Conservation (phyloP, 2,888 invertebrate genomes). For the Amphipoea lucens region DNA sequence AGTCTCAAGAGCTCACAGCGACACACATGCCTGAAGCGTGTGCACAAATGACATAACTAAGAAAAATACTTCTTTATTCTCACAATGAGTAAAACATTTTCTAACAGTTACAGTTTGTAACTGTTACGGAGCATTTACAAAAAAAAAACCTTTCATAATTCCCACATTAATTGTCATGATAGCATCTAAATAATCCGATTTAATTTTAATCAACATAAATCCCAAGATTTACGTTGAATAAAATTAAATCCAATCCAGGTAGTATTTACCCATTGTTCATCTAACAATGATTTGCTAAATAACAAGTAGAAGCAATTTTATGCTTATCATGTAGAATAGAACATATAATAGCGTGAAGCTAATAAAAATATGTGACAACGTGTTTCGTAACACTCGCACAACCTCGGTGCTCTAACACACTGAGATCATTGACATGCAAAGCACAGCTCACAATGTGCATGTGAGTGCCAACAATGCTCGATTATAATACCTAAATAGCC, state of each 20-base stretch:
- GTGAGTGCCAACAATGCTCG: conserved; percentile 62
- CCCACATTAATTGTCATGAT: no score
- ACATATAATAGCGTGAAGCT: conserved; percentile 15
- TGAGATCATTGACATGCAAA: conserved; percentile 70
- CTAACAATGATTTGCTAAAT: neutral
- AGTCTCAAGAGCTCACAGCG: conserved; percentile 3
- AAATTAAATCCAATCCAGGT: neutral
- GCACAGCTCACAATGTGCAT: conserved; percentile 55
- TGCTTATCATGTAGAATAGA: conserved; percentile 7
- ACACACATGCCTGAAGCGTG: neutral
- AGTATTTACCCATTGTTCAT: neutral
- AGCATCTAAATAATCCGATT: neutral
- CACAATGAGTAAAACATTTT: neutral
- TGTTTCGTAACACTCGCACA: conserved; percentile 54
- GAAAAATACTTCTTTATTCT: neutral
- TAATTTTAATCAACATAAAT: neutral
- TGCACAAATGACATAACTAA: conserved; percentile 10
- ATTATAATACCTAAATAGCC: conserved; percentile 60
- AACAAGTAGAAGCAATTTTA: neutral
- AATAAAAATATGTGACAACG: conserved; percentile 56
- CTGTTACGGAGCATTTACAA: neutral
- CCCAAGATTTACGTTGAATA: no score
- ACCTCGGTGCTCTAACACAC: conserved; percentile 57
- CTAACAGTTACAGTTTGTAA: neutral
- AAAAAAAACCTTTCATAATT: neutral